Percentiles rank a stretch among this genome's conserved stretches.
These are phyloP conservation scores for Lithophane leautieri DNA, from an alignment of 2,888 invertebrate species.

Conservation along the genomic window DNA sequence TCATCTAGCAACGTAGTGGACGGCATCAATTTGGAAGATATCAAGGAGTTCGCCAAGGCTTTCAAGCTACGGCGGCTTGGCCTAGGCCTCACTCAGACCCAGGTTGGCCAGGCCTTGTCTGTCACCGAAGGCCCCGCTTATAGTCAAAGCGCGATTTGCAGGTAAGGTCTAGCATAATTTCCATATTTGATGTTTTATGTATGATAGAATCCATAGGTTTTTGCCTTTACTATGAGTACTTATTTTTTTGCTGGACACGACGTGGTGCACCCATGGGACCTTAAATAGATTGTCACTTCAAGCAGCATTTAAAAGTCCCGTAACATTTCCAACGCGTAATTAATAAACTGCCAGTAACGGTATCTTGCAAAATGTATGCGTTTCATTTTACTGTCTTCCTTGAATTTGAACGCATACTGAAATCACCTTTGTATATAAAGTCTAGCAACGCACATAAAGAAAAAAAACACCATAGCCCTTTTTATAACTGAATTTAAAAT, in stretches of 20 bases:
- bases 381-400: constrained; percentile 38
- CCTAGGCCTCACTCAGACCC: constrained; percentile 98
- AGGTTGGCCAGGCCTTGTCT: constrained; percentile 98
- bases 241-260: constrained; percentile 53
- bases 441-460: constrained; percentile 18
- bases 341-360: constrained; percentile 52
- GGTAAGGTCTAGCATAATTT: constrained; percentile 90
- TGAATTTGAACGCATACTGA: constrained; percentile 14
- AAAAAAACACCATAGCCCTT: constrained; percentile 5
- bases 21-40: constrained; percentile 99
- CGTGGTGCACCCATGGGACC: constrained; percentile 50
- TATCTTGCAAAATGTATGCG: constrained; percentile 39
- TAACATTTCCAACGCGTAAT: constrained; percentile 50
- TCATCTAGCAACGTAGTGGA: constrained; percentile 98
- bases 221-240: constrained; percentile 27
- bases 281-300: constrained; percentile 52
- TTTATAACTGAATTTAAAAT: no score
- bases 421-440: constrained; percentile 16
- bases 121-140: constrained; percentile 99
- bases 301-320: constrained; percentile 51
- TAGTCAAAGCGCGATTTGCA: constrained; percentile 99
- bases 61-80: constrained; percentile 98
- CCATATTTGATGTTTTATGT: constrained; percentile 18
- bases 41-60: constrained; percentile 99
- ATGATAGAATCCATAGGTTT: constrained; percentile 33